Conservation (phyloP, 2,797 vertebrate genomes). For the Prionace glauca region DNA sequence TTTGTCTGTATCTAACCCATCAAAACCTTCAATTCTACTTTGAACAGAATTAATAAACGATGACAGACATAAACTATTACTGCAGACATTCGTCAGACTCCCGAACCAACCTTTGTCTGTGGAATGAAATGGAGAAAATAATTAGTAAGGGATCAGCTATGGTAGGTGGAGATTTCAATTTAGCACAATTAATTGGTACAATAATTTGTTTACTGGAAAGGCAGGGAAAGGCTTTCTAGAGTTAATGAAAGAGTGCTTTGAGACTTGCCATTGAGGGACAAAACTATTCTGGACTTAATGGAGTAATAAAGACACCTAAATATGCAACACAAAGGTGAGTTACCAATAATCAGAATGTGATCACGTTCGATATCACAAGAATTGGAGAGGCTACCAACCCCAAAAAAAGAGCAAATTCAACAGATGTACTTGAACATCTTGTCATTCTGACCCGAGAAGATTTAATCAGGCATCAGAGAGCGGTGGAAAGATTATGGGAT, state of each 20-base stretch:
- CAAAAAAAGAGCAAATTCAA: background rate
- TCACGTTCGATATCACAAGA: background rate
- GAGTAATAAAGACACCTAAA: background rate
- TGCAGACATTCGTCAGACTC: background rate
- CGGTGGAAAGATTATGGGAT: background rate
- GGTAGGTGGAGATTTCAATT: background rate
- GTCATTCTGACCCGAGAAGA: background rate
- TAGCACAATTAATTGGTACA: background rate
- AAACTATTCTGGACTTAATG: background rate
- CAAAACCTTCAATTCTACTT: background rate
- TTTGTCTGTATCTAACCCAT: background rate
- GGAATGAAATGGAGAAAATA: background rate
- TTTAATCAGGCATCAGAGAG: background rate
- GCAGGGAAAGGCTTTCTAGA: background rate
- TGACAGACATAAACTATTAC: background rate
- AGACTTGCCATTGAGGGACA: no score
- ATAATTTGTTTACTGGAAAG: background rate
- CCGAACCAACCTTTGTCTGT: no score
- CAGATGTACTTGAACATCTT: background rate
- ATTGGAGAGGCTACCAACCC: background rate
- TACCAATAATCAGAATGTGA: background rate
- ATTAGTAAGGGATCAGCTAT: background rate
- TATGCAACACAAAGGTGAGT: background rate
- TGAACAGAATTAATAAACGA: background rate
- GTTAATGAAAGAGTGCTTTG: background rate